Evolutionary conservation across 2,113 vertebrate genomes (phyloP), one percentile per base, ranked within the genome.

Genomic region (Emydura subglobosa): DNA sequence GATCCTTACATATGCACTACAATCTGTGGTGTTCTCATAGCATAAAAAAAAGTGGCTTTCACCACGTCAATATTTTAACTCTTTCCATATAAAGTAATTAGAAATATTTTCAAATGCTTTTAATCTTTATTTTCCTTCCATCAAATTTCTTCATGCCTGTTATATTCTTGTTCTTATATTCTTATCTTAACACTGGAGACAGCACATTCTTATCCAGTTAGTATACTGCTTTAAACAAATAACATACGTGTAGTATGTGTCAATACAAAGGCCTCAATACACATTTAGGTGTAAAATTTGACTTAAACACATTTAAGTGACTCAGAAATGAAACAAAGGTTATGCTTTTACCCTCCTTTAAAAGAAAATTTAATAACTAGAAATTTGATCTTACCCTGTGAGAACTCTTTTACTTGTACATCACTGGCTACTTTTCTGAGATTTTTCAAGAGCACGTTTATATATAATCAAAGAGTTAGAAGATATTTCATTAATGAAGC

Each of bases 401-500:
- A 96, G 42, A 95, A 94, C 55, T 87, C 68, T 94, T 96, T 96
- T 88, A 68, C 81, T 92, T 86, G 50, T 86, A 83, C 34, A 88
- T 93, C 78, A 95, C 51, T 86, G 85, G 51, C 16, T 95, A 81
- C 42, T 84, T 91, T 91, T 93, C 24, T 72, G 39, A 94, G 76
- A 74, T 61, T 95, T 95, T 94, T 92, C 44, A 17, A 51, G 57
- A 82, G 54, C 47, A 96, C 92, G 83, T 95, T 85, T 85, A 94
- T 88, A 88, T 80, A 79, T 90, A 94, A 96, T 92, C 94, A 96
- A 88, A 96, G 79, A 79, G 59, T 91, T 93, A 91, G 83, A 53
- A 85, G 89, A 89, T 57, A 88, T 94, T 97, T 91, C 90, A 88
- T 92, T 95, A 96, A 95, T 87, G 82, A 80, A 89, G 91, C 50